These are phyloP conservation scores for Mesoligia furuncula DNA, from an alignment of 2,888 invertebrate genomes.

Conservation along the genomic window DNA sequence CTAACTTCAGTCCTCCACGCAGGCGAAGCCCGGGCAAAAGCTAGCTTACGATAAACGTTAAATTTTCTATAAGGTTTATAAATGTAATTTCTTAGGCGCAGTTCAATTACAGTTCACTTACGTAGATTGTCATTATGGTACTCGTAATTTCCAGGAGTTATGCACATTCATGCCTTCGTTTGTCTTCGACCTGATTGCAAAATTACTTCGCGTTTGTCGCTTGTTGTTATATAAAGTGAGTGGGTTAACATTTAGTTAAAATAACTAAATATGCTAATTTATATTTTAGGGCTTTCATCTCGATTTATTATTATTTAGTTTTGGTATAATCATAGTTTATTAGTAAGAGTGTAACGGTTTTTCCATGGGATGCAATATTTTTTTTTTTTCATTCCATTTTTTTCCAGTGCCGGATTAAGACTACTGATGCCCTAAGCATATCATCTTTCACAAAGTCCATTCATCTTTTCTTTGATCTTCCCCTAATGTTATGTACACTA, in stretches of 20 bases:
- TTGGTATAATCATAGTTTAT: neutral
- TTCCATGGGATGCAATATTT: too few species aligned
- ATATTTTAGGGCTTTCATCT: neutral
- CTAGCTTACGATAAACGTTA: neutral
- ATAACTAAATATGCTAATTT: neutral
- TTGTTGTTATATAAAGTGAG: neutral
- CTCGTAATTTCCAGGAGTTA: constrained; percentile 27
- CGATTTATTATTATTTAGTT: neutral
- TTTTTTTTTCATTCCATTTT: too few species aligned
- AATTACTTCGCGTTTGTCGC: neutral
- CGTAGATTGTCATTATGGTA: neutral
- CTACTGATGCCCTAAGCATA: too few species aligned
- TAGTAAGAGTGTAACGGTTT: neutral
- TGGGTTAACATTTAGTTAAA: neutral
- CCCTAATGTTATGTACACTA: too few species aligned
- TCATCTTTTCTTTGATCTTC: neutral
- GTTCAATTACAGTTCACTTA: constrained; percentile 11
- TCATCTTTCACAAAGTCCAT: neutral
- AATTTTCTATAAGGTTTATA: neutral
- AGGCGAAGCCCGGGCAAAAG: neutral
- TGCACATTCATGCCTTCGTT: constrained; percentile 5
- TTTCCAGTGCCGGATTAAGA: too few species aligned
- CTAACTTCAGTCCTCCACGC: neutral
- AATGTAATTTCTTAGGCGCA: neutral
- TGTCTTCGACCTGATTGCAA: constrained; percentile 20